phyloP scores from a whole-genome alignment of 2,888 invertebrate species.

The Cantharis rustica region DNA sequence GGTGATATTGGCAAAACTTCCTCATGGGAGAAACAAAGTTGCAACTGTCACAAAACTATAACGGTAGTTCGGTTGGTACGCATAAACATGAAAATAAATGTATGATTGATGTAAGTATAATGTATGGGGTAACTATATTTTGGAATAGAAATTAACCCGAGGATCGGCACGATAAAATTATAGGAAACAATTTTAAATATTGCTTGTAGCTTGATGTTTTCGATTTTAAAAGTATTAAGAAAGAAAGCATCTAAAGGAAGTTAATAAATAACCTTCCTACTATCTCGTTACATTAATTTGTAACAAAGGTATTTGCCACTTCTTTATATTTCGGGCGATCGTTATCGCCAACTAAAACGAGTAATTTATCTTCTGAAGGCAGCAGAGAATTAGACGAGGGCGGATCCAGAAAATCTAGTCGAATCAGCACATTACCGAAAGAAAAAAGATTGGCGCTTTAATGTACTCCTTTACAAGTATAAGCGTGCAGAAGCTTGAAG shows the following conservation, averaged over 20 bases:
- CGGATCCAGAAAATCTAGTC: conserved; percentile 43
- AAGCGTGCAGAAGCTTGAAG: conserved; percentile 24
- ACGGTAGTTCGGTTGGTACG: neutral
- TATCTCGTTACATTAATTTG: conserved; percentile 49
- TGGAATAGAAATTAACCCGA: neutral
- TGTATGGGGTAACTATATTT: neutral
- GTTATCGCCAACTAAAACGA: conserved; percentile 51
- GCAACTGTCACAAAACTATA: neutral
- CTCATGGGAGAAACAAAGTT: neutral
- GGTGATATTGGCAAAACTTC: neutral
- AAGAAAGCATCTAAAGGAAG: conserved; percentile 22
- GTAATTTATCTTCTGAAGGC: conserved; percentile 53
- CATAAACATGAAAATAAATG: neutral
- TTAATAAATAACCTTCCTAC: conserved; percentile 38
- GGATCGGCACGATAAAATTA: neutral
- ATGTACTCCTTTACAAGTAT: conserved; percentile 38
- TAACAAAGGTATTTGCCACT: conserved; percentile 50
- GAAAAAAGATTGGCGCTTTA: conserved; percentile 44
- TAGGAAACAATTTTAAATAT: neutral
- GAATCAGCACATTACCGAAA: conserved; percentile 50
- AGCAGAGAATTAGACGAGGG: conserved; percentile 47
- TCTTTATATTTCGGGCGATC: conserved; percentile 52
- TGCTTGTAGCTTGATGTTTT: neutral
- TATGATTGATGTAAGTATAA: neutral
- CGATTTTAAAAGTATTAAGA: conserved; percentile 17